A percentile compares a stretch with the other conserved stretches of the same genome.
Conservation (phyloP, 30 jellyfish, hydroid and myxozoan species). For the Hydractinia echinata region DNA sequence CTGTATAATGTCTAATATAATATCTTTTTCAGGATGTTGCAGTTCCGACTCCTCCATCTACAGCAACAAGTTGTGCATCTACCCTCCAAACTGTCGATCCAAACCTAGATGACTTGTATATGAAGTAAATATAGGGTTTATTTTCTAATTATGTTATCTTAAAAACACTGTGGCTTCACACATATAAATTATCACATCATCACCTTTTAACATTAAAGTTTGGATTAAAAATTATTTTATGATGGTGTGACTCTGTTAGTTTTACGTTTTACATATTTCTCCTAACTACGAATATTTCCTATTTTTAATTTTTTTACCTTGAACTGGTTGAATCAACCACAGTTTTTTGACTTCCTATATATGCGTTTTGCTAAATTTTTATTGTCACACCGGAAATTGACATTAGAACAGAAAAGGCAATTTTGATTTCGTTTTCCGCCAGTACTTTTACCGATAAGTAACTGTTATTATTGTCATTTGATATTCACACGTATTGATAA, state of each 20-base stretch:
- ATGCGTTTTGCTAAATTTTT: too few relatives aligned
- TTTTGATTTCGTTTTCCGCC: background rate
- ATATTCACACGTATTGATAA: background rate
- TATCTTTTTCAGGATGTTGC: slow-evolving; percentile 42
- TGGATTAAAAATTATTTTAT: too few relatives aligned
- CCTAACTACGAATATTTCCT: too few relatives aligned
- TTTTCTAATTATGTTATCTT: background rate
- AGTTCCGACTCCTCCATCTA: slow-evolving; percentile 50
- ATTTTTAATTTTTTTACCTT: too few relatives aligned
- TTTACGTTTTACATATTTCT: too few relatives aligned
- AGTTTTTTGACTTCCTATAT: too few relatives aligned
- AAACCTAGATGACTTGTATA: slow-evolving; percentile 68
- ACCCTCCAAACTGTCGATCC: slow-evolving; percentile 42
- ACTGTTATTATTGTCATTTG: background rate
- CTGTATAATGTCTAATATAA: too few relatives aligned
- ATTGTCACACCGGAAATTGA: too few relatives aligned
- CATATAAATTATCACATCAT: too few relatives aligned
- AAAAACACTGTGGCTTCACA: background rate
- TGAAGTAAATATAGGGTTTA: slow-evolving; percentile 10
- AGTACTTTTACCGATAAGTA: background rate
- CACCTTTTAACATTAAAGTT: too few relatives aligned
- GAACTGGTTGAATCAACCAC: too few relatives aligned
- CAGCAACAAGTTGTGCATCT: slow-evolving; percentile 45
- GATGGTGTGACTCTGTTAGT: too few relatives aligned
- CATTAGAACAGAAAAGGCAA: background rate